Base-by-base conservation (phyloP, 2,888 invertebrate genomes). In the Morinoia aosen region DNA sequence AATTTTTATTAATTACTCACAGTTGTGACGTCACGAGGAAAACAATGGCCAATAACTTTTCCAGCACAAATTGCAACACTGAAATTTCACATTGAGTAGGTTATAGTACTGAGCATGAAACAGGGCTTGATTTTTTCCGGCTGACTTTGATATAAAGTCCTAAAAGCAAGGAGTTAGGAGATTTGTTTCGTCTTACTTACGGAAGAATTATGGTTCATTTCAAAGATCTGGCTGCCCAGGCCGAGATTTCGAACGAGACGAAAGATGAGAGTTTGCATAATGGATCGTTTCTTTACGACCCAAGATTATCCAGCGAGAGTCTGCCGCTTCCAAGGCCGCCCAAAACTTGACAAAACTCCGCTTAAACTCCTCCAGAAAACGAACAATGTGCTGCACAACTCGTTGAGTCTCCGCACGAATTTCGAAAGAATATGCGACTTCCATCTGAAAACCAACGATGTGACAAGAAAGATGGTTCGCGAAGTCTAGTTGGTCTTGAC, bases 251-350 rank as follows among this genome's bases (percentile, higher is more conserved):
- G 90, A 90, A 90, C 90, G 39, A 90, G 90, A 90, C 40, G 90
- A 90, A 90, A 90, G 90, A 90, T 90, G 90, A 90, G 90, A 90
- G 48, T 90, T 90, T 90, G 90, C 90, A 90, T 90, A 90, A 90
- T 90, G 90, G 90, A 90, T 90, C 90, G 90, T 40, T 90, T 90
- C 90, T 90, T 90, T 90, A 90, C 90, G 90, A 40, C 90, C 48
- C 90, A 40, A 90, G 90, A 90, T 90, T 39, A 90, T 39, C 90
- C 14, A 40, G 90, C 4, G 90, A 90, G 48, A 90, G 90, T 48
- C 48, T 39, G 90, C 40, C 90, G 90, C 39, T 90, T 90, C 90
- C 90, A 90, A 90, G 90, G 90, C 40, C 39, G n/a, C 90, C 48
- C 90, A 10, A 90, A 90, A 90, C 39, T 90, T 14, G 90, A 90